Conservation (phyloP, 2,113 vertebrate species). For the Oncorhynchus mykiss region DNA sequence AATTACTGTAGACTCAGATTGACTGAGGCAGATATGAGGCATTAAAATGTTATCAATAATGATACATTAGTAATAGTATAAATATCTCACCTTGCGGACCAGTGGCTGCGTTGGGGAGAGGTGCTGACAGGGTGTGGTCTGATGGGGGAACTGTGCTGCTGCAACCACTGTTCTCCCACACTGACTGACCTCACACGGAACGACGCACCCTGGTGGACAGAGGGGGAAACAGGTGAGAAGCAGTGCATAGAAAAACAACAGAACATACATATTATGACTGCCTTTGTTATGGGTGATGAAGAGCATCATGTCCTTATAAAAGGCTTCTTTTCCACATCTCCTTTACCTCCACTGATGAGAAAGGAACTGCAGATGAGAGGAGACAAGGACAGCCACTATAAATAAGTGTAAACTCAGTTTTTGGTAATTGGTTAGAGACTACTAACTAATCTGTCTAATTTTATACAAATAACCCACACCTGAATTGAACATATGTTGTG, state of each 20-base stretch:
- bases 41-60: not conserved
- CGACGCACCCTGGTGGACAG: conserved; percentile 53
- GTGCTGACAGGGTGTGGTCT: conserved; percentile 79
- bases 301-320: too few relatives aligned
- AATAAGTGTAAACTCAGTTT: too few relatives aligned
- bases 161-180: conserved; percentile 85
- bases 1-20: not conserved
- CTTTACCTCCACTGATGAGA: too few relatives aligned
- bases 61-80: not conserved
- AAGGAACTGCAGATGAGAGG: too few relatives aligned
- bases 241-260: not conserved
- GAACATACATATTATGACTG: not conserved
- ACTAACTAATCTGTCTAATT: too few relatives aligned
- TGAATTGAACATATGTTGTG: too few relatives aligned
- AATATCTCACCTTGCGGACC: conserved; percentile 72
- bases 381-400: too few relatives aligned
- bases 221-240: conserved; percentile 65
- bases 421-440: too few relatives aligned
- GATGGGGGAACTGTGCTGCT: conserved; percentile 70
- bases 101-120: conserved; percentile 75
- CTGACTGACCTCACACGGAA: conserved; percentile 85
- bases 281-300: not conserved
- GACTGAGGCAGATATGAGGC: not conserved
- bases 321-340: too few relatives aligned
- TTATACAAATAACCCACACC: too few relatives aligned